These are phyloP conservation scores for Scortum barcoo DNA, from an alignment of 2,113 vertebrate genomes.

Conservation along the genomic window DNA sequence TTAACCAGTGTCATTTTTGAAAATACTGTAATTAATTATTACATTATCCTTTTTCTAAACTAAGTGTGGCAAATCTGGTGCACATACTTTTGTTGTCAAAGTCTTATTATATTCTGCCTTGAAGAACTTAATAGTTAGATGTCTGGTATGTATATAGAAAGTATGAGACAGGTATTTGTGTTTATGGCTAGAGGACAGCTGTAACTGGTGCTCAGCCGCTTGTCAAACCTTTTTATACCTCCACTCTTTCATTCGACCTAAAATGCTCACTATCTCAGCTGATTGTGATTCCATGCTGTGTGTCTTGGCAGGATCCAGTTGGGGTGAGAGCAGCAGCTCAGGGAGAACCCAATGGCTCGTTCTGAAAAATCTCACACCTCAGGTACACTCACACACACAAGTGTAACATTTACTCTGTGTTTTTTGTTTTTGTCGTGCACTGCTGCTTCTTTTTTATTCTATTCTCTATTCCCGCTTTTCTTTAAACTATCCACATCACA, in stretches of 20 bases:
- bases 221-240: background rate
- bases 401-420: background rate
- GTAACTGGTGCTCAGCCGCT: background rate
- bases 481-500: background rate
- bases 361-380: constrained; percentile 99
- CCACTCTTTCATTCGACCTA: too few species aligned
- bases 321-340: constrained; percentile 96
- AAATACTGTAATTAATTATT: too few species aligned
- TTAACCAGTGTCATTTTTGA: too few species aligned
- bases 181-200: background rate
- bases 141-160: too few species aligned
- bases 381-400: constrained; percentile 82
- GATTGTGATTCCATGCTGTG: background rate
- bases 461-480: background rate
- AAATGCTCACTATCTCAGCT: background rate
- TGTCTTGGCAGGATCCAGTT: constrained; percentile 89
- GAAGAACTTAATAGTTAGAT: too few species aligned
- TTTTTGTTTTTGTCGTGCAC: background rate
- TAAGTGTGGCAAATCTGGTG: too few species aligned
- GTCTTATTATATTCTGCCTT: too few species aligned
- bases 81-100: too few species aligned
- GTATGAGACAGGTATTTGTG: too few species aligned
- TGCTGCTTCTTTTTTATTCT: background rate
- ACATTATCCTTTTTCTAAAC: too few species aligned
- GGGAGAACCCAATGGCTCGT: constrained; percentile 99